These are phyloP conservation scores for Brachirus orientalis DNA, from an alignment of 2,113 vertebrate species.

Conservation along the genomic window DNA sequence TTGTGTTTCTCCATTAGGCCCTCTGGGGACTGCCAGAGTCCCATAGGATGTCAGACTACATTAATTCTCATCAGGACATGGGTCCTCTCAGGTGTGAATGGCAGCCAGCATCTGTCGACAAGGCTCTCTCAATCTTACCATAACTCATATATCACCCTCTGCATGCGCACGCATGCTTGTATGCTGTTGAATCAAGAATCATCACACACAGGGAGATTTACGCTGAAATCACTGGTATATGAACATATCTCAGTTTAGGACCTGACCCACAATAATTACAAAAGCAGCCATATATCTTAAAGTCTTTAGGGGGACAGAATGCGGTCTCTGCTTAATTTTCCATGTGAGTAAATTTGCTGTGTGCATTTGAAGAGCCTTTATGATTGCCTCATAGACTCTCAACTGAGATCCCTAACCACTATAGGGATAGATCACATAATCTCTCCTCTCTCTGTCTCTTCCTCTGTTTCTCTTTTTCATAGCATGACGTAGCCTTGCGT, in stretches of 20 bases:
- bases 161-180: constrained; percentile 29
- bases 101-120: constrained; percentile 90
- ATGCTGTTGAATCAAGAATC: constrained; percentile 60
- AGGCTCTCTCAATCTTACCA: constrained; percentile 85
- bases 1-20: constrained; percentile 88
- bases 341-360: constrained; percentile 76
- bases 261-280: constrained; percentile 77
- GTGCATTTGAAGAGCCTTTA: constrained; percentile 69
- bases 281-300: constrained; percentile 76
- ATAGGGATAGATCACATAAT: constrained; percentile 66
- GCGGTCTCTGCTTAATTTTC: constrained; percentile 75
- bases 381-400: constrained; percentile 74
- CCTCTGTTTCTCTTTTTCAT: constrained; percentile 46
- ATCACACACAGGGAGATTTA: constrained; percentile 60
- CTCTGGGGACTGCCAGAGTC: constrained; percentile 85
- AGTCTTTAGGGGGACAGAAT: constrained; percentile 77
- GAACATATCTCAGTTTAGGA: constrained; percentile 76
- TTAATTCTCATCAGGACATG: constrained; percentile 93
- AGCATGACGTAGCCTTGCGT: constrained; percentile 58
- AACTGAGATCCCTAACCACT: constrained; percentile 55
- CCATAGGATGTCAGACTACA: constrained; percentile 91
- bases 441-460: constrained; percentile 25
- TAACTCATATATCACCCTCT: constrained; percentile 84
- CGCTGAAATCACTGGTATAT: constrained; percentile 69
- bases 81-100: constrained; percentile 92